Evolutionary conservation across 1,140 invertebrate genomes (phyloP), one percentile per base, ranked within the genome.

Genomic region (Drosophila sp.): DNA sequence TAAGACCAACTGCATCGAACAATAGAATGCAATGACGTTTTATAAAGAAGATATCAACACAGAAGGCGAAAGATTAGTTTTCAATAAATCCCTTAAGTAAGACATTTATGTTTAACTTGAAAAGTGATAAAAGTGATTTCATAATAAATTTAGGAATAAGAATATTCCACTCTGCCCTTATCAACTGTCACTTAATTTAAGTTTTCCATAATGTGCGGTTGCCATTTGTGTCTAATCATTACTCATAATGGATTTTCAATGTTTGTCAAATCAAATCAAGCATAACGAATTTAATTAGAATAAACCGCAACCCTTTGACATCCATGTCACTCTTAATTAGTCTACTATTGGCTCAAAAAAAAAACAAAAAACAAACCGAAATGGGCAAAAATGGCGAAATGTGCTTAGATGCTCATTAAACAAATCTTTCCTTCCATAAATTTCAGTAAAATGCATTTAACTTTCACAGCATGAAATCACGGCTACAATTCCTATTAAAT

Each of bases 401-500:
- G 33, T 35, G 33, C 4, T 6, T 35, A 35, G 7, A 35, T 17
- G 17, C 17, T 11, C 4, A 38, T 11, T 11, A 38, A 11, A 10
- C 35, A 38, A 30, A 30, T 30, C 4, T 2, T 30, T 30, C 11
- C 11, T n/a, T 1, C 0, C 10, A 17, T 17, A 17, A 17, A 10
- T 38, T 38, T 38, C 10, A 10, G 0, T 2, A 11, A 1, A 50
- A 23, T 50, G 40, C 3, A n/a, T 50, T 50, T 10, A 50, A 50
- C 25, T 50, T 27, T 27, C 1, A 2, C 54, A 29, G 11, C 61
- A 54, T 23, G 60, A 73, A 85, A 85, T 80, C 78, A 66, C 60
- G 47, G 70, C 44, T 50, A 27, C 5, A 25, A 27, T 50, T 57
- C 56, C 44, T 70, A 69, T 81, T 67, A 80, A 86, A 75, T 66